Conservation (phyloP, 2,113 vertebrate genomes). For the Alexandromys fortis region DNA sequence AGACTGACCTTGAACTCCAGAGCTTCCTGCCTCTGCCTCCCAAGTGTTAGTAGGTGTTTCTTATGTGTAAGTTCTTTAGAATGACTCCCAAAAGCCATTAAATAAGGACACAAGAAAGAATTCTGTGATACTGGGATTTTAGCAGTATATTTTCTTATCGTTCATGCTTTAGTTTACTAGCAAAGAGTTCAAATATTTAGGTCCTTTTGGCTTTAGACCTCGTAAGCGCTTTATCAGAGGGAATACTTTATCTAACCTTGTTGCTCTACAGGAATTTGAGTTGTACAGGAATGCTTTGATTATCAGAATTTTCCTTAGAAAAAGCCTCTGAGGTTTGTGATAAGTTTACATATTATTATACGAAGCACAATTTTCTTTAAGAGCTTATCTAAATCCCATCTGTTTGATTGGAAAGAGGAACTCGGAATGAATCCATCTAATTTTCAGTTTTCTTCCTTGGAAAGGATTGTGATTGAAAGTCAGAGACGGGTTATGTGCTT, state of each 20-base stretch:
- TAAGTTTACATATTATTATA: conserved; percentile 78
- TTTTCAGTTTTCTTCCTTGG: conserved; percentile 76
- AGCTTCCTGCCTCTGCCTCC: neutral
- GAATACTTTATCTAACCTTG: conserved; percentile 46
- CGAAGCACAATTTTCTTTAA: conserved; percentile 77
- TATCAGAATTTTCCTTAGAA: conserved; percentile 68
- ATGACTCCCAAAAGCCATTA: conserved; percentile 34
- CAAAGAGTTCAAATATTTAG: conserved; percentile 19
- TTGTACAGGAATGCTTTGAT: conserved; percentile 69
- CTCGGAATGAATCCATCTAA: conserved; percentile 76
- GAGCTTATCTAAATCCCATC: conserved; percentile 79
- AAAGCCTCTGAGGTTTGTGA: conserved; percentile 65
- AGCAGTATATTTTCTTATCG: neutral
- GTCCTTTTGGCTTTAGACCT: conserved; percentile 20
- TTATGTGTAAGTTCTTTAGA: neutral
- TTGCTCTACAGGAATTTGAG: conserved; percentile 65
- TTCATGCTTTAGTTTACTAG: conserved; percentile 24
- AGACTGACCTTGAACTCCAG: neutral
- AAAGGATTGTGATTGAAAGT: conserved; percentile 77
- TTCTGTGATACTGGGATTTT: neutral
- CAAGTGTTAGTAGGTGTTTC: neutral
- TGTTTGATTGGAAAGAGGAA: conserved; percentile 78
- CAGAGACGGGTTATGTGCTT: conserved; percentile 61
- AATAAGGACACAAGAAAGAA: conserved; percentile 16
- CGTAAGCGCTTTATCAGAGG: conserved; percentile 40